Percentiles rank a stretch among this genome's conserved stretches.
Conservation (phyloP, 2,888 invertebrate species). For the Parnassius apollo region DNA sequence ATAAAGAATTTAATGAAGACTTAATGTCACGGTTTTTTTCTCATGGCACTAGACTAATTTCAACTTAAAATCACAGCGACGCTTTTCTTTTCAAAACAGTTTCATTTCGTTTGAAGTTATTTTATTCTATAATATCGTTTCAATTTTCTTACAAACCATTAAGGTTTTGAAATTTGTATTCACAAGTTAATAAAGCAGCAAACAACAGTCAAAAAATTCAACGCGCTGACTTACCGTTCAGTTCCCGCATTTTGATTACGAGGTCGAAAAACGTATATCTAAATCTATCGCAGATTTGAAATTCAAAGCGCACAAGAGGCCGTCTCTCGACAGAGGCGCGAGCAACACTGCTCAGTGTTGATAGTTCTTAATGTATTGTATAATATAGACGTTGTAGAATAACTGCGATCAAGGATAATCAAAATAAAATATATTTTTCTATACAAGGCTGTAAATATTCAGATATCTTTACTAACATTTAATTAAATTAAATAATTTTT, state of each 20-base stretch:
- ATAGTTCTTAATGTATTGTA: constrained; percentile 30
- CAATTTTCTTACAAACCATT: no score
- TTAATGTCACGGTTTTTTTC: no score
- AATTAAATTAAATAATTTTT: no score
- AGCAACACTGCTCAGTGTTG: constrained; percentile 34
- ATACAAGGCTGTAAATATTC: not conserved
- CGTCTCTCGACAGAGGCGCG: constrained; percentile 34
- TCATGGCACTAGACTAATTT: no score
- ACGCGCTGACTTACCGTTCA: constrained; percentile 38
- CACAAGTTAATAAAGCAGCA: no score
- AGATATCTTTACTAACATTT: not conserved
- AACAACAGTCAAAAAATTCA: no score
- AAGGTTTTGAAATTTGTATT: no score
- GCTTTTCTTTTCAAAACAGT: no score
- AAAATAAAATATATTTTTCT: not conserved
- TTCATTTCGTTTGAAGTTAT: no score
- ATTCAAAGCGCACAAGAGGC: constrained; percentile 22
- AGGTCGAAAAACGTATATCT: not conserved
- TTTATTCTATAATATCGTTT: no score
- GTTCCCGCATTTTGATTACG: constrained; percentile 35
- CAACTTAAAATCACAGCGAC: no score
- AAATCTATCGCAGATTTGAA: constrained; percentile 7
- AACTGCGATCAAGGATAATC: constrained; percentile 33
- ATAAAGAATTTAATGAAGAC: no score
- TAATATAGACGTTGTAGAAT: constrained; percentile 30